These are phyloP conservation scores for Asobara japonica DNA, from an alignment of 1,140 invertebrate species.

Conservation along the genomic window DNA sequence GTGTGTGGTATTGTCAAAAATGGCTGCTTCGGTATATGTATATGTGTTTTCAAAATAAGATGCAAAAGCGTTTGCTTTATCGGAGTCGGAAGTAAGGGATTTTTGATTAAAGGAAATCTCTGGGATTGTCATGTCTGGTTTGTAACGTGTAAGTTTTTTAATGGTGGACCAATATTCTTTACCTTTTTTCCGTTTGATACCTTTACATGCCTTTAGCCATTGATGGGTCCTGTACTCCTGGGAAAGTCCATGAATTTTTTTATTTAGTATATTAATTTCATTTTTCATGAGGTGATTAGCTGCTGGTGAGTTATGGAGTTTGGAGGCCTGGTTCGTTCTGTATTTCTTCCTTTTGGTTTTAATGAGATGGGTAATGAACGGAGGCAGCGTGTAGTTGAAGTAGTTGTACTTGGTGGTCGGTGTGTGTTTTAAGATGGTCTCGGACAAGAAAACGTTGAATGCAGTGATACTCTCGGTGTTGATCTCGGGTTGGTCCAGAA, in stretches of 20 bases:
- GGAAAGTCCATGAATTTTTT: slow-evolving; percentile 6
- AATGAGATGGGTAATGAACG: slow-evolving; percentile 3
- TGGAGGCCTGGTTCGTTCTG: background rate
- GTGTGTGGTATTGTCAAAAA: background rate
- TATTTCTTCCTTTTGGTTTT: slow-evolving; percentile 19
- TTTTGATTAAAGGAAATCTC: background rate
- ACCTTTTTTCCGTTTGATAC: background rate
- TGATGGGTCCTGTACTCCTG: background rate
- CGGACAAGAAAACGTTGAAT: background rate
- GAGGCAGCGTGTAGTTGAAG: slow-evolving; percentile 5
- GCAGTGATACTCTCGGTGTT: background rate
- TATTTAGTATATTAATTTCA: background rate
- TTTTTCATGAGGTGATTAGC: background rate
- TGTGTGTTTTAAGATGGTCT: background rate
- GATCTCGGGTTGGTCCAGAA: background rate
- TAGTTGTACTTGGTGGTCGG: slow-evolving; percentile 2
- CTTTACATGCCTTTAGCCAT: slow-evolving; percentile 15
- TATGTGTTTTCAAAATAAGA: background rate
- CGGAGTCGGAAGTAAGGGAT: background rate
- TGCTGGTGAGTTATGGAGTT: background rate
- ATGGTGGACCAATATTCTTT: slow-evolving; percentile 17
- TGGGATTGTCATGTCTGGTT: background rate
- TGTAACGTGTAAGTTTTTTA: slow-evolving; percentile 11
- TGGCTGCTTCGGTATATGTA: background rate
- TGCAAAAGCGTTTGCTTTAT: background rate